Percentiles rank a stretch among this genome's conserved stretches.
Evolutionary conservation across 2,888 invertebrate species (phyloP).

Genomic region (Lasioglossum vierecki): DNA sequence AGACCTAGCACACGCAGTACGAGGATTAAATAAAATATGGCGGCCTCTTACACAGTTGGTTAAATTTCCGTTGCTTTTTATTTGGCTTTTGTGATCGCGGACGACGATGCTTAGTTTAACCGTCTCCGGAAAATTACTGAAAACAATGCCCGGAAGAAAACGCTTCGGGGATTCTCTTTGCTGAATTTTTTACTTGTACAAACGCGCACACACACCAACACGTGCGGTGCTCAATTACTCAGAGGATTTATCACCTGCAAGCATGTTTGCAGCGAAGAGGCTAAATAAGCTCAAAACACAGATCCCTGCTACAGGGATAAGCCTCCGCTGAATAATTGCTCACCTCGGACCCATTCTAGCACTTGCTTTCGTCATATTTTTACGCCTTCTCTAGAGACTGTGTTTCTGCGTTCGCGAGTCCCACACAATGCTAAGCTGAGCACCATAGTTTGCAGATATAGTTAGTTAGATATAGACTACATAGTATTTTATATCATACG

Average conservation of each 20-base stretch:
- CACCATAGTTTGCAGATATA: background rate
- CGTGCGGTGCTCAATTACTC: slow-evolving; percentile 49
- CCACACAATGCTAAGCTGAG: background rate
- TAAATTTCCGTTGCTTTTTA: background rate
- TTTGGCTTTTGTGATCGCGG: no score
- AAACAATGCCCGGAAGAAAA: slow-evolving; percentile 2
- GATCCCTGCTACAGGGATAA: slow-evolving; percentile 33
- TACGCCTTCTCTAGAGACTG: background rate
- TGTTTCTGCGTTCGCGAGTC: no score
- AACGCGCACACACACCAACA: background rate
- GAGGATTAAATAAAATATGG: no score
- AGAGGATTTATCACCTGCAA: slow-evolving; percentile 49
- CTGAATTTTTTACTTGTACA: slow-evolving; percentile 56
- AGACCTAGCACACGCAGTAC: no score
- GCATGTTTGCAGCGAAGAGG: slow-evolving; percentile 36
- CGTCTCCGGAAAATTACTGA: background rate
- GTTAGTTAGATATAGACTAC: background rate
- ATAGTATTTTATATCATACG: no score
- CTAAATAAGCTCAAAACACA: slow-evolving; percentile 15
- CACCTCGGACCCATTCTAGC: background rate
- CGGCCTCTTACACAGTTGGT: no score
- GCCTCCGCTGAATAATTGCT: slow-evolving; percentile 64
- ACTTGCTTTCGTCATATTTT: background rate
- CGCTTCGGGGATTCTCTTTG: slow-evolving; percentile 27
- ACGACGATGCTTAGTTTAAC: background rate